Conservation (phyloP, 2,797 vertebrate genomes). For the Danio aesculapii region DNA sequence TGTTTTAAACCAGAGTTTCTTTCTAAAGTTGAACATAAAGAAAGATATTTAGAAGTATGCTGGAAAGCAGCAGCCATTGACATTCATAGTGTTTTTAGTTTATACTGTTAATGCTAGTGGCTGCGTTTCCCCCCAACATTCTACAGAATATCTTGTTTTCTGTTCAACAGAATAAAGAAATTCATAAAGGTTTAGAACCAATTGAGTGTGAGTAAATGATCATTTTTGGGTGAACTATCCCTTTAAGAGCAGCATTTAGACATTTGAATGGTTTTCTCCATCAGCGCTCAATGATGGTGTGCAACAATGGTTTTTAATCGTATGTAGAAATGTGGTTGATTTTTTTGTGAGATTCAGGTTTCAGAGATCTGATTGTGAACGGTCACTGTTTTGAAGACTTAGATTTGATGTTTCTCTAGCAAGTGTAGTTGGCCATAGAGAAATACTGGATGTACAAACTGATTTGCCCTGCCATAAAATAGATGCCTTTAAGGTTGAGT, state of each 20-base stretch:
- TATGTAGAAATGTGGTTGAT: slow-evolving; percentile 35
- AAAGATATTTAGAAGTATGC: too few species aligned
- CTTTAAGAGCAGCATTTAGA: not conserved
- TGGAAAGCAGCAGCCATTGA: too few species aligned
- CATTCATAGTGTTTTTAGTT: too few species aligned
- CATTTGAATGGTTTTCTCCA: slow-evolving; percentile 22
- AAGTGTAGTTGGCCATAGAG: not conserved
- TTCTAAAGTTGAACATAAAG: too few species aligned
- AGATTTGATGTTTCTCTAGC: slow-evolving; percentile 2
- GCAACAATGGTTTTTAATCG: slow-evolving; percentile 24
- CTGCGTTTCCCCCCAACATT: too few species aligned
- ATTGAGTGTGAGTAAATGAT: too few species aligned
- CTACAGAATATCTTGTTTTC: too few species aligned
- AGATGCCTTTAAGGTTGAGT: not conserved
- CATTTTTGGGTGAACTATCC: too few species aligned
- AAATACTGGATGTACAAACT: not conserved
- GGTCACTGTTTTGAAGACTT: slow-evolving; percentile 9
- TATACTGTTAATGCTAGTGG: too few species aligned
- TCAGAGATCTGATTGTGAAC: slow-evolving; percentile 32
- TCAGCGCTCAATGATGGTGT: slow-evolving; percentile 8
- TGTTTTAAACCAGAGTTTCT: too few species aligned
- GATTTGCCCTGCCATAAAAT: not conserved
- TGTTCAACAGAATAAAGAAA: too few species aligned
- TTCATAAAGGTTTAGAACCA: too few species aligned
- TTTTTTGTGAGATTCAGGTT: slow-evolving; percentile 21